Evolutionary conservation across 2,888 invertebrate species (phyloP).

Genomic region (Trachelus stipa): DNA sequence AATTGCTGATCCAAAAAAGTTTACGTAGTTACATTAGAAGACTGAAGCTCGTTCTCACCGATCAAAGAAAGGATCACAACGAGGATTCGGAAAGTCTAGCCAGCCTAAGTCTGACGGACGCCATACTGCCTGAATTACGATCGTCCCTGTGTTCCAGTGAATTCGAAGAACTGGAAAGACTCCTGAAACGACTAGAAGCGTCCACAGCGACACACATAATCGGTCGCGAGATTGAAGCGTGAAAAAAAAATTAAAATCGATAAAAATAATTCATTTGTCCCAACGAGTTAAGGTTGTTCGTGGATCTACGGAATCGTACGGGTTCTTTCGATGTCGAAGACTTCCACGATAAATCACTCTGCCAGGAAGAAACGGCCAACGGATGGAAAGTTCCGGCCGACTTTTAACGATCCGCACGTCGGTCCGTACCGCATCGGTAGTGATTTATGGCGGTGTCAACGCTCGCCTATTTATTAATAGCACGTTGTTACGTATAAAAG

Average conservation of each 20-base stretch:
- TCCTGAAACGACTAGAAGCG: constrained; percentile 12
- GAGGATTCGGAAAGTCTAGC: constrained; percentile 37
- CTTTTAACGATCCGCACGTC: neutral
- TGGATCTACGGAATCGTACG: neutral
- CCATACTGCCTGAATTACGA: constrained; percentile 39
- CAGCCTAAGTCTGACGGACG: constrained; percentile 43
- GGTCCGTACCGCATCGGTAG: neutral
- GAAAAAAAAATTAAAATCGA: neutral
- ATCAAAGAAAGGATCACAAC: constrained; percentile 27
- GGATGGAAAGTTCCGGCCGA: neutral
- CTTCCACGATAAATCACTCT: neutral
- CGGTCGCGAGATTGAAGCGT: neutral
- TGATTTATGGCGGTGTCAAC: constrained; percentile 8
- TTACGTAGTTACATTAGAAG: constrained; percentile 47
- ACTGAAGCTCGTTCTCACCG: constrained; percentile 37
- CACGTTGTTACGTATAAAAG: constrained; percentile 4
- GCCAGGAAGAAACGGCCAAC: neutral
- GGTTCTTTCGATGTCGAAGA: neutral
- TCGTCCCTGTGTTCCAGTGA: constrained; percentile 37
- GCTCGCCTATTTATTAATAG: constrained; percentile 5
- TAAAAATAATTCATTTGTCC: neutral
- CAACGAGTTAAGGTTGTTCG: neutral
- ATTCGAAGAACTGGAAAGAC: constrained; percentile 36
- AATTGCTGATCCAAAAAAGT: constrained; percentile 39
- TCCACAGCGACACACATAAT: neutral